Evolutionary conservation across 2,113 vertebrate genomes (phyloP), one percentile per base, ranked within the genome.

Genomic region (Gasterosteus nipponicus): DNA sequence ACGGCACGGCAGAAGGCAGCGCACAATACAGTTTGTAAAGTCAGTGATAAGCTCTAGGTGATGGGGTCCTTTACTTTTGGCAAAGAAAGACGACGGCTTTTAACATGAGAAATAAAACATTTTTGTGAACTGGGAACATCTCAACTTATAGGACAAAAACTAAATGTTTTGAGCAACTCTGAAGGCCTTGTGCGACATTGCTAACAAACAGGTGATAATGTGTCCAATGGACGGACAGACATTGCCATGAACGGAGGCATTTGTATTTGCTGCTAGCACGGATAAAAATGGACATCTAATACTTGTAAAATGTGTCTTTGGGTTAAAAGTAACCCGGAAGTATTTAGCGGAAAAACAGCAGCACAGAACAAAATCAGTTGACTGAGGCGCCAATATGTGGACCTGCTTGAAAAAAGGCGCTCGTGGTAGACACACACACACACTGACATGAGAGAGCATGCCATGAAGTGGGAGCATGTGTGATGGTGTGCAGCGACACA

Each of bases 1-100:
- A 29, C 75, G 57, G 31, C 60, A 72, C 54, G 71, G 16, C 57
- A 65, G 18, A 60, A 19, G 12, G 19, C 22, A 66, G 31, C 3
- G 35, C 47, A 49, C 62, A 35, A 31, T 26, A n/a, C 49, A 33
- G 6, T 39, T 39, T 38, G 26, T 62, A 8, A 10, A 58, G 63
- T 80, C 76, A 42, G 41, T 10, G 29, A 53, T 69, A 65, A 57
- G 22, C 66, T 75, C 57, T 68, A 47, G 35, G 71, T 73, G 57
- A 65, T 18, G 62, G 49, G 4, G 47, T 19, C 51, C 1, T 39
- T 71, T 41, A 15, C n/a, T 22, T 1, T 0, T 38, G 10, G 4
- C 18, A 22, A 44, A 31, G 26, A 29, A 33, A 5, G 2, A 14
- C 39, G 18, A 42, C 33, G 1, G 58, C 58, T 51, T 44, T 35